Percentiles rank a stretch among this genome's conserved stretches.
Conservation (phyloP, 2,113 vertebrate species). For the Notiomystis cincta region DNA sequence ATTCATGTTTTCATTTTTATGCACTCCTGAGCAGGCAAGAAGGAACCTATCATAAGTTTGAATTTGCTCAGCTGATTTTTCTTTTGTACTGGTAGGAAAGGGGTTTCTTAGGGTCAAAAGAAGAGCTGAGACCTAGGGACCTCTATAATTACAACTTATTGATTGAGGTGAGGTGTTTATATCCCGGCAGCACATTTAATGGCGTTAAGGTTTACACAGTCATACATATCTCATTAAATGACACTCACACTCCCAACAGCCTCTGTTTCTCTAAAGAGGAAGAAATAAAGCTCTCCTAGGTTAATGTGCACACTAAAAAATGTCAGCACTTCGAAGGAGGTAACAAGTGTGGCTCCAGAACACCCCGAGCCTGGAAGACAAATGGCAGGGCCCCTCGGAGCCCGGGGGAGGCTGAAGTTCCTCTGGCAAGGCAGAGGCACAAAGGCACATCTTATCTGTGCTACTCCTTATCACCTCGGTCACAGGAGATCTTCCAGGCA, state of each 20-base stretch:
- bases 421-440: not conserved
- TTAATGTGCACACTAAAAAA: not conserved
- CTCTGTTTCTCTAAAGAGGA: not conserved
- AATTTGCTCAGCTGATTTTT: not conserved
- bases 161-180: slow-evolving; percentile 35
- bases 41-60: not conserved
- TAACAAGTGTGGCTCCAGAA: not conserved
- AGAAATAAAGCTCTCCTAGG: not conserved
- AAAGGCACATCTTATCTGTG: not conserved
- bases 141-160: slow-evolving; percentile 42
- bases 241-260: not conserved
- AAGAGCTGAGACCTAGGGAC: not conserved
- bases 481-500: not conserved
- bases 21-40: not conserved
- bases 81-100: not conserved
- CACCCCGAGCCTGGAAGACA: not conserved
- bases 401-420: not conserved
- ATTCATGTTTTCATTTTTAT: slow-evolving; percentile 17
- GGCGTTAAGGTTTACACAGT: not conserved
- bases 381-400: not conserved
- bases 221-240: not conserved
- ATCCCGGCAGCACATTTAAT: not conserved
- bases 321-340: not conserved
- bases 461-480: not conserved
- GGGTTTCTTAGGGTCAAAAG: not conserved